Percentiles rank a stretch among this genome's conserved stretches.
phyloP scores from a whole-genome alignment of 2,888 invertebrate genomes.

The Cephus sareptanus region DNA sequence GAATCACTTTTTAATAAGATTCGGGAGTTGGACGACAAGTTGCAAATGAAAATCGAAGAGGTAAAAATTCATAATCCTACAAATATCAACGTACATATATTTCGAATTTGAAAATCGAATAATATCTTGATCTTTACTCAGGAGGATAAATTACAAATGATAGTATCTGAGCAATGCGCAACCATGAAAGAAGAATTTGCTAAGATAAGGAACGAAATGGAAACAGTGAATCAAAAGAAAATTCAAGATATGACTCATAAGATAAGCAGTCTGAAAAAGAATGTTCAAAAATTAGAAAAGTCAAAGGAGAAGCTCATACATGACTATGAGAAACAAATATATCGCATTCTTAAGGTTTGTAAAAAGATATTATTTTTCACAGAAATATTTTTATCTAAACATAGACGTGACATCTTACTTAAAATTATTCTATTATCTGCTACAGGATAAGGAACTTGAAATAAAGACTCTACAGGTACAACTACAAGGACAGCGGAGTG shows the following conservation, averaged over 20 bases:
- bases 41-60: constrained; percentile 47
- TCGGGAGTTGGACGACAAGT: constrained; percentile 43
- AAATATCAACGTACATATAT: neutral
- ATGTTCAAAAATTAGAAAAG: constrained; percentile 45
- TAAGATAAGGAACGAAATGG: constrained; percentile 47
- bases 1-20: constrained; percentile 40
- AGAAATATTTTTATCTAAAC: neutral
- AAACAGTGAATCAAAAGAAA: constrained; percentile 40
- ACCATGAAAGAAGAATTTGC: constrained; percentile 51
- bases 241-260: constrained; percentile 41
- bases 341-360: constrained; percentile 45
- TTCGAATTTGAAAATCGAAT: neutral
- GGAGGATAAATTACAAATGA: constrained; percentile 48
- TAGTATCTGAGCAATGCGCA: constrained; percentile 47
- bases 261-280: constrained; percentile 42
- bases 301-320: constrained; percentile 42
- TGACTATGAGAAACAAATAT: constrained; percentile 51
- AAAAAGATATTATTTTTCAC: neutral
- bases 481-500: constrained; percentile 45
- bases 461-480: constrained; percentile 47
- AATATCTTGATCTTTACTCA: constrained; percentile 20
- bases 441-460: constrained; percentile 49
- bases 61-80: constrained; percentile 29
- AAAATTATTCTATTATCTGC: constrained; percentile 9
- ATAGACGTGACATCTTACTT: neutral